phyloP scores from a whole-genome alignment of 2,888 invertebrate genomes.

The Drosophila kanekoi region DNA sequence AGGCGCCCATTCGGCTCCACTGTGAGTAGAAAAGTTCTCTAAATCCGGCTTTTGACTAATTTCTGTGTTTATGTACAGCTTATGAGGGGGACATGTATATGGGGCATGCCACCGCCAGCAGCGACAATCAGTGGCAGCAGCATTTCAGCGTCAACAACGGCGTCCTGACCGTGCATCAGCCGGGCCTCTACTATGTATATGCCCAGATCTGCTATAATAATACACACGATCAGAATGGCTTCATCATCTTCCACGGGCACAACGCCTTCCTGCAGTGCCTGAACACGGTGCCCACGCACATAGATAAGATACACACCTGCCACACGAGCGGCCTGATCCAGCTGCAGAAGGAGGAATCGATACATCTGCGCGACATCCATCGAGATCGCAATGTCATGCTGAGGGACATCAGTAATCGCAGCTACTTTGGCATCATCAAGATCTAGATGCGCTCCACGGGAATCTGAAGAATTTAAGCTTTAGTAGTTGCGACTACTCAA shows the following conservation, averaged over 20 bases:
- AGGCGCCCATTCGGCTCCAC: conserved; percentile 50
- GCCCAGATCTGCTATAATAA: conserved; percentile 93
- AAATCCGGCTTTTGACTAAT: not conserved
- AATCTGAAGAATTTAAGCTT: conserved; percentile 29
- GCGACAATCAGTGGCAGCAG: conserved; percentile 87
- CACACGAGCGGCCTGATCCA: conserved; percentile 90
- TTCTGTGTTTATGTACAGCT: conserved; percentile 39
- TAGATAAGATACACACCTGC: conserved; percentile 90
- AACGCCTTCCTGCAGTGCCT: conserved; percentile 91
- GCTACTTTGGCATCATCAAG: conserved; percentile 93
- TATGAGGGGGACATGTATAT: conserved; percentile 83
- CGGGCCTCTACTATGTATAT: conserved; percentile 91
- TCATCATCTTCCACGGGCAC: conserved; percentile 88
- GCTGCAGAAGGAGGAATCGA: conserved; percentile 88
- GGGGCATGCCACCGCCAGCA: conserved; percentile 86
- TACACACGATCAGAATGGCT: conserved; percentile 91
- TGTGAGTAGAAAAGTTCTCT: conserved; percentile 50
- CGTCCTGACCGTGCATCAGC: conserved; percentile 88
- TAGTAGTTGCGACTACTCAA: conserved; percentile 46
- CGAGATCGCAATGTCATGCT: conserved; percentile 79
- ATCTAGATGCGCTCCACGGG: conserved; percentile 48
- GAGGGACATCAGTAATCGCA: conserved; percentile 90
- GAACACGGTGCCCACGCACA: conserved; percentile 87
- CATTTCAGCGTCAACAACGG: conserved; percentile 88
- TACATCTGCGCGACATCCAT: conserved; percentile 89